Evolutionary conservation across 2,888 invertebrate genomes (phyloP).

Genomic region (Noctua janthina): DNA sequence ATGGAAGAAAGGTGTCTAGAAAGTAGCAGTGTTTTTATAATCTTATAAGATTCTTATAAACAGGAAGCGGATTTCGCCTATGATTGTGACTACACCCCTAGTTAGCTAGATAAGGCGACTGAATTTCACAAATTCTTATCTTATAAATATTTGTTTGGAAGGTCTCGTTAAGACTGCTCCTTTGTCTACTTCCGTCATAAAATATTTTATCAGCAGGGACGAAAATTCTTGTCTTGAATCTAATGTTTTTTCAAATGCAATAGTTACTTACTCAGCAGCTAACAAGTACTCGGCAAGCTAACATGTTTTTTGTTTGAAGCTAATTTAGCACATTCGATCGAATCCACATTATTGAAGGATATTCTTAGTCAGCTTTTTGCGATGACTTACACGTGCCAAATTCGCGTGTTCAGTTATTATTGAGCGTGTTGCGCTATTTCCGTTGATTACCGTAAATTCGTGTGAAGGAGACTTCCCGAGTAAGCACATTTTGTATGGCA

Average conservation of each 20-base stretch:
- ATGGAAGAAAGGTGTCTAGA: not conserved
- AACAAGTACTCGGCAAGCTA: not conserved
- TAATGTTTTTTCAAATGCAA: not conserved
- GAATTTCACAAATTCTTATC: not conserved
- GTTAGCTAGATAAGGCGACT: not conserved
- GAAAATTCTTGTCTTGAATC: not conserved
- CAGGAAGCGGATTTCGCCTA: not conserved
- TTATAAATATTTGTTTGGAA: not conserved
- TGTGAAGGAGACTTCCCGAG: slow-evolving; percentile 23
- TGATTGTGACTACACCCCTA: not conserved
- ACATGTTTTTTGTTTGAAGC: not conserved
- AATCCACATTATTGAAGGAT: not conserved
- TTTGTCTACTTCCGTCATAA: not conserved
- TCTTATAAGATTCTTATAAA: not conserved
- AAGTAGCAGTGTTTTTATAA: not conserved
- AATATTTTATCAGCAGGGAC: not conserved
- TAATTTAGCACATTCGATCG: not conserved
- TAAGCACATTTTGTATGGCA: not conserved
- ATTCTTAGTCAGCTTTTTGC: slow-evolving; percentile 4
- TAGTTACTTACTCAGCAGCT: not conserved
- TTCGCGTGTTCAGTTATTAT: slow-evolving; percentile 39
- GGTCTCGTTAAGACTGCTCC: no score
- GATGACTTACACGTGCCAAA: slow-evolving; percentile 12
- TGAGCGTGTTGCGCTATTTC: slow-evolving; percentile 14
- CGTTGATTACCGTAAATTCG: slow-evolving; percentile 34